Percentiles rank a stretch among this genome's conserved stretches.
Conservation (phyloP, 2,113 vertebrate genomes). For the Porphyrio hochstetteri region DNA sequence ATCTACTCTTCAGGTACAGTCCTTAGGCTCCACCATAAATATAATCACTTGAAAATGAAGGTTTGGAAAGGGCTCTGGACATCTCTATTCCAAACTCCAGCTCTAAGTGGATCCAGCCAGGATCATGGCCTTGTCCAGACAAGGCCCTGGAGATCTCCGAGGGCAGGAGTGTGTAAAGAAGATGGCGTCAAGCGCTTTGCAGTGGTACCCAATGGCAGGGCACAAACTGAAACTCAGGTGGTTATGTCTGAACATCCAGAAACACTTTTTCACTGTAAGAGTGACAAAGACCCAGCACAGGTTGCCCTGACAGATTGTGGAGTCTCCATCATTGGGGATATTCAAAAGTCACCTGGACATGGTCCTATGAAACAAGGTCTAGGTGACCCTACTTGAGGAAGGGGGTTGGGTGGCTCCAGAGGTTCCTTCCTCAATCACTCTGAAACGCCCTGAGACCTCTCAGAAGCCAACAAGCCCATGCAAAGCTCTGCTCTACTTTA, state of each 20-base stretch:
- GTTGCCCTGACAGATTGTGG: background rate
- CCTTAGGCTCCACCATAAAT: background rate
- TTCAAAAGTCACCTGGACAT: background rate
- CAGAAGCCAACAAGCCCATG: background rate
- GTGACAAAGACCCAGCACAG: background rate
- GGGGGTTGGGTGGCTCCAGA: background rate
- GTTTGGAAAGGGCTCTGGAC: background rate
- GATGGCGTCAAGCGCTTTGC: background rate
- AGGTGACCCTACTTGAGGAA: background rate
- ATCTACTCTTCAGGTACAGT: background rate
- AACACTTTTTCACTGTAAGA: background rate
- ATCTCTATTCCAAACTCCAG: background rate
- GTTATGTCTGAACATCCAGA: background rate
- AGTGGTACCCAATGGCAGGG: background rate
- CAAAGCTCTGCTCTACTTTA: background rate
- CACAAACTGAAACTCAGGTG: background rate
- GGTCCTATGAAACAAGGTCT: background rate
- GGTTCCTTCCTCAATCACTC: background rate
- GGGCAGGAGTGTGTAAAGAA: background rate
- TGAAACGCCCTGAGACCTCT: background rate
- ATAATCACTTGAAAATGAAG: background rate
- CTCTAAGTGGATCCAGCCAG: background rate
- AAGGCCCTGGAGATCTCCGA: background rate
- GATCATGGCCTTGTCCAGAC: background rate
- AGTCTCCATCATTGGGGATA: background rate